Evolutionary conservation across 2,888 invertebrate genomes (phyloP).

Genomic region (Idaea aversata): DNA sequence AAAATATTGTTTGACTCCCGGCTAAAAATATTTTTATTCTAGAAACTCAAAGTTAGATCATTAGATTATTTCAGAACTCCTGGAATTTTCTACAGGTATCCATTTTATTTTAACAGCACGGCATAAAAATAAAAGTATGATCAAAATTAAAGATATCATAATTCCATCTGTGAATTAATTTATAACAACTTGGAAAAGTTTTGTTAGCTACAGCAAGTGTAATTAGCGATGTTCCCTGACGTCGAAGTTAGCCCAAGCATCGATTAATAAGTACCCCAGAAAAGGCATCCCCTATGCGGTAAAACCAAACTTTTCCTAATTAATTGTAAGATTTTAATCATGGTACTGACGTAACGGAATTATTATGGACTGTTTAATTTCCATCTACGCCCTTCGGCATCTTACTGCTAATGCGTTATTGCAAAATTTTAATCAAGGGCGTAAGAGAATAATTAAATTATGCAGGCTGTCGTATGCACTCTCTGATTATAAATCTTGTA

Average conservation of each 20-base stretch:
- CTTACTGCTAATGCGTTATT: constrained; percentile 72
- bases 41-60: neutral
- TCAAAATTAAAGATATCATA: neutral
- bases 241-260: constrained; percentile 34
- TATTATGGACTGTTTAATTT: constrained; percentile 78
- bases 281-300: constrained; percentile 45
- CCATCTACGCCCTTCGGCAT: constrained; percentile 64
- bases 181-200: constrained; percentile 7
- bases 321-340: constrained; percentile 78
- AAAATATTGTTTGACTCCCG: neutral
- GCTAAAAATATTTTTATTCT: neutral
- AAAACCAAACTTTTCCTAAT: constrained; percentile 68
- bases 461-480: constrained; percentile 79
- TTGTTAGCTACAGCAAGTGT: constrained; percentile 17
- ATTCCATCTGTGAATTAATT: neutral
- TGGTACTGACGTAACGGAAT: constrained; percentile 71
- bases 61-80: neutral
- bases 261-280: constrained; percentile 39
- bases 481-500: constrained; percentile 66
- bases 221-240: constrained; percentile 33
- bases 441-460: constrained; percentile 76
- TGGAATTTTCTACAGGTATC: neutral
- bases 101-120: neutral
- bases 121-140: neutral
- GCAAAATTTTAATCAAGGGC: constrained; percentile 79